Base-by-base conservation (phyloP, 2,113 vertebrate species). In the Paramisgurnus dabryanus region DNA sequence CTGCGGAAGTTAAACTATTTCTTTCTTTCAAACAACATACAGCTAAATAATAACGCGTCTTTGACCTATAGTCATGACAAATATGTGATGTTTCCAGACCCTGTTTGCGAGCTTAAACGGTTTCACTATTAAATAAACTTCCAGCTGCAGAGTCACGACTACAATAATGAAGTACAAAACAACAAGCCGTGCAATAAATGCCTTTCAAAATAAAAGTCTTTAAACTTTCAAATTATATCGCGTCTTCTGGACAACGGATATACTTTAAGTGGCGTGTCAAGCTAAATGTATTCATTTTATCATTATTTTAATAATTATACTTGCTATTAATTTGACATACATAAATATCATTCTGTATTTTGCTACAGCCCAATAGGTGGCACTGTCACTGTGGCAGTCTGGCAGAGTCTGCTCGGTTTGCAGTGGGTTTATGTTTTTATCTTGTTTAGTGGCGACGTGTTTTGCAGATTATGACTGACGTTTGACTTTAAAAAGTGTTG, bases 131-230 rank as follows among this genome's bases (percentile, higher is more conserved):
- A 61, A 74, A 11, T 22, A 0, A 74, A 66, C 45, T 11, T 40
- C 27, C 34, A 18, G 15, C 40, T 66, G 45, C 22, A 9, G 27
- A 71, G 74, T 76, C 74, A 66, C 74, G 27, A 22, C 61, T 18
- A 13, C 12, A 64, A 18, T 6, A 4, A 6, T 41, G 63, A 41
- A 76, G 27, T 1, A 9, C 15, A 40, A 7, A 1, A 49, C 57
- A 10, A 47, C 10, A 7, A 3, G 0, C 3, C 9, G 22, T 3
- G 2, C 3, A 13, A 7, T 18, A 18, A 18, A 3, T n/a, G n/a
- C 7, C 55, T 58, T 11, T 64, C 61, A 76, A 76, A 76, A 76
- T 76, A 76, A 76, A 65, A 40, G 74, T 17, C 61, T 40, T 13
- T 22, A 11, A 7, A 15, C 39, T 45, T 27, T 6, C 15, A 72